phyloP scores from a whole-genome alignment of 2,113 vertebrate genomes.

The Girardinichthys multiradiatus region DNA sequence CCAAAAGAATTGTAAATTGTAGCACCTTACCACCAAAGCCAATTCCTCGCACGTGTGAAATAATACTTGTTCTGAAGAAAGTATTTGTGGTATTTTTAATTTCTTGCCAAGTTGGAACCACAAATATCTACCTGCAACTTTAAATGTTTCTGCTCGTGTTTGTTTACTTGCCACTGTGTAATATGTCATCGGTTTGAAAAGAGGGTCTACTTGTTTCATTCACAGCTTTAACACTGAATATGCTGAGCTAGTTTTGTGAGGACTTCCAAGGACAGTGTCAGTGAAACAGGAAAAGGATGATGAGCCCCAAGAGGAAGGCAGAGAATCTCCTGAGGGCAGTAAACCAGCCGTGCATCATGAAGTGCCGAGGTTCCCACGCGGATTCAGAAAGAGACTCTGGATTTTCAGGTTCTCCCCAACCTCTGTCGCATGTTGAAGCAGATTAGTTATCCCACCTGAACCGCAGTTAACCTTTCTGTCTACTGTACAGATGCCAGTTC shows the following conservation, averaged over 20 bases:
- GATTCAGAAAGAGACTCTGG: conserved; percentile 93
- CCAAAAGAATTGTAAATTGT: too few species aligned
- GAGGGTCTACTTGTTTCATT: conserved; percentile 1
- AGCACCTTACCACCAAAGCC: too few species aligned
- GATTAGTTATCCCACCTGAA: neutral
- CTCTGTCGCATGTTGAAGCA: neutral
- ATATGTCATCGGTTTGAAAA: neutral
- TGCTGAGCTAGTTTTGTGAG: conserved; percentile 29
- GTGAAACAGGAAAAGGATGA: conserved; percentile 33
- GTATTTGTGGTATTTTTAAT: neutral
- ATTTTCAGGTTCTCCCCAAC: conserved; percentile 86
- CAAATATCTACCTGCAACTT: neutral
- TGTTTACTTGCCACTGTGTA: neutral
- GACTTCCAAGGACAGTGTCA: conserved; percentile 4
- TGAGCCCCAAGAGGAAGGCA: conserved; percentile 73
- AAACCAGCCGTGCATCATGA: conserved; percentile 56
- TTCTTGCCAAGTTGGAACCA: neutral
- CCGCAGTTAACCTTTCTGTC: neutral
- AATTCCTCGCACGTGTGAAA: too few species aligned
- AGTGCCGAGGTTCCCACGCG: conserved; percentile 38
- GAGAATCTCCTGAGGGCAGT: conserved; percentile 49
- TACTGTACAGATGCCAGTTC: conserved; percentile 85
- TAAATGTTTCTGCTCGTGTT: neutral
- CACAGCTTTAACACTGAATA: conserved; percentile 16
- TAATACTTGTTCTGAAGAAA: too few species aligned